Evolutionary conservation across 2,797 vertebrate genomes (phyloP).

Genomic region (Aeoliscus strigatus): DNA sequence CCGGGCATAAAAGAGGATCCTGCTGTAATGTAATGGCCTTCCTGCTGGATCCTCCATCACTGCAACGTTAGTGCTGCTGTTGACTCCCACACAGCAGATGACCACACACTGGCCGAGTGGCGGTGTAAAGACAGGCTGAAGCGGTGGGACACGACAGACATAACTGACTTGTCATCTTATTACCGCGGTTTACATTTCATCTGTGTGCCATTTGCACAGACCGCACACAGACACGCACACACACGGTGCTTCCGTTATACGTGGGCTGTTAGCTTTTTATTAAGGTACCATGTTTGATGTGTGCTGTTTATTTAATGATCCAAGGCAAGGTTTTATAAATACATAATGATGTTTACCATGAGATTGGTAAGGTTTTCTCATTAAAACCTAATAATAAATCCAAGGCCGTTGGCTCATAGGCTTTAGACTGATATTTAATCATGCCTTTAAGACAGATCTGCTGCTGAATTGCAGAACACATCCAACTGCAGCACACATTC

Average conservation of each 20-base stretch:
- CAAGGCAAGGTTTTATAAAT: constrained; percentile 49
- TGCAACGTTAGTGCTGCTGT: constrained; percentile 19
- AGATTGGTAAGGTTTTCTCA: constrained; percentile 28
- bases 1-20: constrained; percentile 35
- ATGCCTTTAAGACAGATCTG: constrained; percentile 17
- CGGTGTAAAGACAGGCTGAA: background rate
- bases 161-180: constrained; percentile 19
- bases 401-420: constrained; percentile 24
- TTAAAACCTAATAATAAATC: constrained; percentile 38
- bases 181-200: constrained; percentile 40
- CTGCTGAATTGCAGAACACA: background rate
- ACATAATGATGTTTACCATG: constrained; percentile 50
- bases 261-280: constrained; percentile 37
- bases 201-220: constrained; percentile 20
- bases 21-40: constrained; percentile 21
- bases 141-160: constrained; percentile 3
- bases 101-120: constrained; percentile 9
- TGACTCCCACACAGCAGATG: constrained; percentile 8
- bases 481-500: background rate
- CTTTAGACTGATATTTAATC: constrained; percentile 32
- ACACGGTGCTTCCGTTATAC: constrained; percentile 7
- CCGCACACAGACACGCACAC: no score
- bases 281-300: constrained; percentile 39
- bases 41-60: constrained; percentile 26
- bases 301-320: constrained; percentile 33